Conservation (phyloP, 64 coral and sea anemone species). For the Acropora tenuis region DNA sequence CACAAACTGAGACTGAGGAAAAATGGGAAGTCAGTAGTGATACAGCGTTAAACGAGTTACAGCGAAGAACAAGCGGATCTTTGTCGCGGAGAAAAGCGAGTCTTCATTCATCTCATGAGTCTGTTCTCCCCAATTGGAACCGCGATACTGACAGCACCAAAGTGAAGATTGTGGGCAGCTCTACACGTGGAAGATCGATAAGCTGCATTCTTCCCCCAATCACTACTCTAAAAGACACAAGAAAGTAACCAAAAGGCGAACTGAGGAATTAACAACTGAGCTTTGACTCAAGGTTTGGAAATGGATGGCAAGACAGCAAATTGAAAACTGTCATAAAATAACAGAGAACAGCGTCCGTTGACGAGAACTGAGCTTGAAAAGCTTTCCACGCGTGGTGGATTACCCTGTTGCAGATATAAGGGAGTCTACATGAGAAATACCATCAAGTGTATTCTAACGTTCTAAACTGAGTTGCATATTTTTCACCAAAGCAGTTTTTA, state of each 20-base stretch:
- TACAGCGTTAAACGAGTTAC: not conserved
- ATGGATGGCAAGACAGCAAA: not conserved
- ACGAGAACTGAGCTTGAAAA: not conserved
- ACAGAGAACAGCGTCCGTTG: not conserved
- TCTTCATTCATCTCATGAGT: not conserved
- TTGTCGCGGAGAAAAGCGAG: not conserved
- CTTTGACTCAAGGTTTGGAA: not conserved
- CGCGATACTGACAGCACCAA: not conserved
- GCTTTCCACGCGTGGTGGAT: not conserved
- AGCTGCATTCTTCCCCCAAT: constrained; percentile 15
- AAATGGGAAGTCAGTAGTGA: constrained; percentile 30
- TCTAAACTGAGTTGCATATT: no score
- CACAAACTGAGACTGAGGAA: not conserved
- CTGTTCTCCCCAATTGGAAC: not conserved
- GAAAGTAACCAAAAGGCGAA: not conserved
- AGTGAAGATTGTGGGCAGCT: not conserved
- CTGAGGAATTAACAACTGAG: not conserved
- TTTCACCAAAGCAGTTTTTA: no score
- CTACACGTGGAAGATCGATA: not conserved
- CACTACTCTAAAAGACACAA: not conserved
- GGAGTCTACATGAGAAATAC: no score
- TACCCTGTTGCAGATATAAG: no score
- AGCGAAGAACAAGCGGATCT: not conserved
- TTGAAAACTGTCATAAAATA: not conserved
- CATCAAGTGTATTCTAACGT: no score